Base-by-base conservation (phyloP, 2,113 vertebrate genomes). In the Motacilla alba region DNA sequence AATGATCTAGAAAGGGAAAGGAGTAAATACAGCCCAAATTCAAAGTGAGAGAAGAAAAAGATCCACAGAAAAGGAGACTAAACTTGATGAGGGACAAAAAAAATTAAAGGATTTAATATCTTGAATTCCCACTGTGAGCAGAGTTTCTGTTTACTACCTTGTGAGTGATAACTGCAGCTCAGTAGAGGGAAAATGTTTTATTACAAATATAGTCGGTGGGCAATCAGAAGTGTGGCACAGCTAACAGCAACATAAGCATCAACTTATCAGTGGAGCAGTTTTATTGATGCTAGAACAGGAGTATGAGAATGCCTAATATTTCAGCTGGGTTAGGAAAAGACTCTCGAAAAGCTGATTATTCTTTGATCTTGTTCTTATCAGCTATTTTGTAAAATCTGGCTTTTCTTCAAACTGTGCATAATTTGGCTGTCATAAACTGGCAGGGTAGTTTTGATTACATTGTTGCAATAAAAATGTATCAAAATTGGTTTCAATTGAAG, bases 341-440 rank as follows among this genome's bases (percentile, higher is more conserved):
- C 28, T 70, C 39, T 41, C 85, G 70, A 87, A 78, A 33, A 67
- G 31, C 16, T 37, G 30, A 86, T 83, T 94, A 67, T 88, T 90
- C 93, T 83, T 83, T 89, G 52, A 89, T 87, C 76, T 87, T 59
- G 17, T 66, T 86, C 64, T 44, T 91, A 90, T 81, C 80, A 41
- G 43, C n/a, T 88, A 24, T 53, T 58, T 86, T 85, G 50, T 84
- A 41, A 94, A 93, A 83, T 70, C 47, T 94, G 80, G 30, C 60
- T 91, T 91, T 75, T 60, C 49, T 90, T 89, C 83, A 84, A 83
- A 87, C 47, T 84, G 37, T 26, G 79, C 73, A 87, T 95, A 87
- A 89, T 97, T 94, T 92, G 80, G 75, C 52, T 93, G 52, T 84
- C 93, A 82, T 91, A 94, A 93, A 83, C 55, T 87, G 66, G 77